phyloP scores from a whole-genome alignment of 2,113 vertebrate species.

The Actinemys pallida region DNA sequence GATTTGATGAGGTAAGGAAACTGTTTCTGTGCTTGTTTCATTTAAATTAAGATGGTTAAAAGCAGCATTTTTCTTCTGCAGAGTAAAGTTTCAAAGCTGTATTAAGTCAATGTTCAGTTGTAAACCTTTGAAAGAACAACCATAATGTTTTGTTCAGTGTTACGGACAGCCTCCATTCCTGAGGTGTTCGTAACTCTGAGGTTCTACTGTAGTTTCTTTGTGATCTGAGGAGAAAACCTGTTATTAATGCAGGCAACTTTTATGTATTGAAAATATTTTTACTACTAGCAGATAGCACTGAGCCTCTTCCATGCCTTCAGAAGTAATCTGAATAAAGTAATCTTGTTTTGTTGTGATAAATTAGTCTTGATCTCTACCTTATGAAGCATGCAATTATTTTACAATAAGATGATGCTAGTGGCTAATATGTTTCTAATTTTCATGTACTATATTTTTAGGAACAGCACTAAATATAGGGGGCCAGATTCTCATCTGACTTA shows the following conservation, averaged over 20 bases:
- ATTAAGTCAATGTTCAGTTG: no score
- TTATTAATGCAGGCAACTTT: constrained; percentile 21
- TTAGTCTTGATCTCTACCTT: constrained; percentile 23
- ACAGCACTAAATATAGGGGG: neutral
- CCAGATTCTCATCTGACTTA: neutral
- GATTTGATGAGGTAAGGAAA: no score
- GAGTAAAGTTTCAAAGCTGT: no score
- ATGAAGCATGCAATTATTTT: constrained; percentile 42
- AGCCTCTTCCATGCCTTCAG: constrained; percentile 23
- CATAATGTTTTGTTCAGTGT: no score
- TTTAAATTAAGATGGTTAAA: no score
- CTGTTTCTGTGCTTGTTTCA: no score
- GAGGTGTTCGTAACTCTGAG: no score
- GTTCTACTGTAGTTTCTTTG: neutral
- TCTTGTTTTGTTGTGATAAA: constrained; percentile 30
- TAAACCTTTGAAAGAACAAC: no score
- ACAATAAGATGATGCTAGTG: neutral
- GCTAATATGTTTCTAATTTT: neutral
- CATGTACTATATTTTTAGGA: neutral
- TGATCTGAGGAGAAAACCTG: constrained; percentile 19
- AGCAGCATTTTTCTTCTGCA: no score
- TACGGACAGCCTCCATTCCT: no score
- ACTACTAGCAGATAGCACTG: neutral
- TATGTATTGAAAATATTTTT: constrained; percentile 51
- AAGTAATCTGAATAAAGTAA: constrained; percentile 43